Evolutionary conservation across 2,888 invertebrate genomes (phyloP), one percentile per base, ranked within the genome.

Genomic region (Ctenicera cuprea): DNA sequence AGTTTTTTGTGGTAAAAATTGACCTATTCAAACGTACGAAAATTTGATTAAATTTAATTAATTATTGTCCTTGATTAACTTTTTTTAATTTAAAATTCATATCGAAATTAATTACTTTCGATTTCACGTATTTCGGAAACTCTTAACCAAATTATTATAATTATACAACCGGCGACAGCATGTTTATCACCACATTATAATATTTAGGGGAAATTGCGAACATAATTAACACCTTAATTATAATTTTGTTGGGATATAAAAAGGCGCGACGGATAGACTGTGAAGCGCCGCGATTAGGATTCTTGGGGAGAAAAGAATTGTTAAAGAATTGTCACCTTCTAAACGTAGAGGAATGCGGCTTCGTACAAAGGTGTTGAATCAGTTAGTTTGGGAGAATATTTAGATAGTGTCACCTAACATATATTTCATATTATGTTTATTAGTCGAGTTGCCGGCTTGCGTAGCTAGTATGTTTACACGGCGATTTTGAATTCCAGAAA

Each of bases 301-400:
- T 33, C 12, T 8, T 0, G 37, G 20, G 38, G 1, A 20, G 18
- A 59, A 37, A 59, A 59, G 8, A 59, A 20, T 18, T 4, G 8
- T 4, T 20, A 11, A 3, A 9, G 14, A 7, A 0, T 37, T 2
- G 8, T 59, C 76, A 77, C 75, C 66, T 48, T 74, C 76, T 74
- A 79, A 80, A 77, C 76, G 75, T 54, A 68, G 72, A 68, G 84
- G 84, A 84, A 84, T 84, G 84, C 83, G 85, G 84, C 81, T 83
- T 80, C 79, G 73, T 82, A 83, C 83, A 85, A 85, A 85, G 84
- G 85, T 85, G 84, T 84, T 85, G 84, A 85, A 84, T 84, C 83
- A 80, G 83, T 84, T 83, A 82, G 83, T 81, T 80, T 78, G 81
- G 80, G 81, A 82, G 82, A 79, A 83, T 84, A 83, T 84, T 84